Evolutionary conservation across 2,797 vertebrate species (phyloP).

Genomic region (Rallus crepitans): DNA sequence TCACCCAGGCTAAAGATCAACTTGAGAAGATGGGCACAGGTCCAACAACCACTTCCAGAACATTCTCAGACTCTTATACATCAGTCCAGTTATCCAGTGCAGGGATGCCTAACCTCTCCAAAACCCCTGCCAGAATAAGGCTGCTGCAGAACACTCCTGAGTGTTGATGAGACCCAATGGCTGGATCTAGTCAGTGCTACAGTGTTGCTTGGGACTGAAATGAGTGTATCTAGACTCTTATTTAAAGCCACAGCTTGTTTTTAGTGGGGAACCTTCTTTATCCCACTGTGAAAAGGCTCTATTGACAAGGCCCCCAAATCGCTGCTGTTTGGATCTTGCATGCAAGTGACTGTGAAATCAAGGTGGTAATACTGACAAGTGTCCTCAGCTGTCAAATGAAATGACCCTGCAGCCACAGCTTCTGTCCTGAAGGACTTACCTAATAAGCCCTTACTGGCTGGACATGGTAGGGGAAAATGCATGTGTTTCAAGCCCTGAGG

Average conservation of each 20-base stretch:
- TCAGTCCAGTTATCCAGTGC: not conserved
- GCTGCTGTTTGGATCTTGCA: not conserved
- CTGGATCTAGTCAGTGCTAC: not conserved
- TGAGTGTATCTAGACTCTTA: not conserved
- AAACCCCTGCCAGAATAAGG: not conserved
- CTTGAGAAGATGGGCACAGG: not conserved
- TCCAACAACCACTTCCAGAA: not conserved
- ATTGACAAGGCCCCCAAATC: not conserved
- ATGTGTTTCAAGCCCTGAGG: not conserved
- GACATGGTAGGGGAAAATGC: not conserved
- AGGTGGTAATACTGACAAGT: not conserved
- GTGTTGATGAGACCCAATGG: not conserved
- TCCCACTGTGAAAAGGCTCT: rapidly evolving
- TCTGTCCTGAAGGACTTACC: not conserved
- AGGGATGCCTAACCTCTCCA: not conserved
- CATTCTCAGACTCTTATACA: not conserved
- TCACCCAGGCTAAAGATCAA: not conserved
- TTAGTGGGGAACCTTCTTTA: not conserved
- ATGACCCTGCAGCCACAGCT: not conserved
- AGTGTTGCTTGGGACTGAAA: not conserved
- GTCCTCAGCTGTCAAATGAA: not conserved
- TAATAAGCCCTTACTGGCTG: not conserved
- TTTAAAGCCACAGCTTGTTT: not conserved
- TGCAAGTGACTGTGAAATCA: not conserved
- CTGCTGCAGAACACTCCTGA: not conserved